phyloP scores from a whole-genome alignment of 2,888 invertebrate genomes.

The Smittia aterrima region DNA sequence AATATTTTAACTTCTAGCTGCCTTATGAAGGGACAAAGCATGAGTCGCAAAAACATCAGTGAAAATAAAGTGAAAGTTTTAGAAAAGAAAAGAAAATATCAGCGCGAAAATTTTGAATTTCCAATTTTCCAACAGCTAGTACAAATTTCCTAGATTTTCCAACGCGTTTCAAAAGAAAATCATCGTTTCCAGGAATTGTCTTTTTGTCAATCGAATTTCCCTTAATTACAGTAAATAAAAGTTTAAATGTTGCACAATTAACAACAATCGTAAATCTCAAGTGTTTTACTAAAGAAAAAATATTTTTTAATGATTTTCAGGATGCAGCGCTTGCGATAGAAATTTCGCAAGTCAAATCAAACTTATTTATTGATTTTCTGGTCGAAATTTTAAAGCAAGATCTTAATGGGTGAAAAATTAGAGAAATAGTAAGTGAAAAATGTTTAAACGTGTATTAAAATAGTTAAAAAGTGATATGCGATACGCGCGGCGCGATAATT shows the following conservation, averaged over 20 bases:
- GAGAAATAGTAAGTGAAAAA: constrained; percentile 40
- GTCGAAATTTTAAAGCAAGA: constrained; percentile 29
- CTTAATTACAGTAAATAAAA: not conserved
- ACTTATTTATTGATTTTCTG: constrained; percentile 41
- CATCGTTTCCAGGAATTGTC: not conserved
- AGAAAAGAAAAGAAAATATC: too few species aligned
- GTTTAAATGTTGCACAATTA: not conserved
- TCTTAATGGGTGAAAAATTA: constrained; percentile 41
- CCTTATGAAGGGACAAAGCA: constrained; percentile 40
- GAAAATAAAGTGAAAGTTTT: not conserved
- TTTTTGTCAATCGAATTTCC: not conserved
- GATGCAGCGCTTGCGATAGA: not conserved
- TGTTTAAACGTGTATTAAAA: constrained; percentile 11
- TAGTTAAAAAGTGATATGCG: constrained; percentile 18
- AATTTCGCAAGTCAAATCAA: not conserved
- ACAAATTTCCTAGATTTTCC: constrained; percentile 3
- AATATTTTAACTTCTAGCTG: constrained; percentile 30
- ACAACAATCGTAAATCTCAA: too few species aligned
- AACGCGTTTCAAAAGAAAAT: not conserved
- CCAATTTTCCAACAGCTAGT: not conserved
- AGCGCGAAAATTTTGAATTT: not conserved
- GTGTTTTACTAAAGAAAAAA: too few species aligned
- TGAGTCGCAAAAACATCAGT: constrained; percentile 9
- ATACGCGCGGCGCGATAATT: constrained; percentile 18
- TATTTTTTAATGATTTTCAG: not conserved